phyloP scores from a whole-genome alignment of 2,113 vertebrate genomes.

The Serilophus lunatus region DNA sequence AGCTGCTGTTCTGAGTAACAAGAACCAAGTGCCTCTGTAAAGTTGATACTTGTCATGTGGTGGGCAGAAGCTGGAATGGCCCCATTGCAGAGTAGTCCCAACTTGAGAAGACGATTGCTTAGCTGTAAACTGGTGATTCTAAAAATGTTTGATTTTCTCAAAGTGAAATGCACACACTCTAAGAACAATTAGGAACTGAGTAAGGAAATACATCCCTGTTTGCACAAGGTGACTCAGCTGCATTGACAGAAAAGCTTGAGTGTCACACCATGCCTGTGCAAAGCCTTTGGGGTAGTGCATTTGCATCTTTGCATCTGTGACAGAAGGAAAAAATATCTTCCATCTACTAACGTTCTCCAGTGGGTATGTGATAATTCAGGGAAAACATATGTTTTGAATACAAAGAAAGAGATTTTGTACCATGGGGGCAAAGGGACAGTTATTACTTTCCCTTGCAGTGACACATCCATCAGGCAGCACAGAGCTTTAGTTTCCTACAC shows the following conservation, averaged over 20 bases:
- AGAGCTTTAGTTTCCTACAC: background rate
- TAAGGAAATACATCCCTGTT: background rate
- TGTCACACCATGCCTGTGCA: accelerated
- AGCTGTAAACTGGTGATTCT: background rate
- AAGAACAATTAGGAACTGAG: background rate
- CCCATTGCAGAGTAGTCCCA: background rate
- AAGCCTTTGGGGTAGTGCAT: background rate
- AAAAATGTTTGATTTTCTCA: background rate
- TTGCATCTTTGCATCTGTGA: background rate
- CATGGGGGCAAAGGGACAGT: accelerated
- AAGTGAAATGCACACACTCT: background rate
- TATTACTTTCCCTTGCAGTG: background rate
- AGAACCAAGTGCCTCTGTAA: background rate
- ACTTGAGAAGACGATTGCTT: background rate
- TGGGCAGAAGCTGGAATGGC: background rate
- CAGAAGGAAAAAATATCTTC: background rate
- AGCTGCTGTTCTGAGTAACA: background rate
- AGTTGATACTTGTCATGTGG: background rate
- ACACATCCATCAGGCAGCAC: background rate
- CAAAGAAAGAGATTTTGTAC: background rate
- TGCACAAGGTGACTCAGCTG: background rate
- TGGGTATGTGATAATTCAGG: background rate
- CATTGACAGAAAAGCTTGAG: background rate
- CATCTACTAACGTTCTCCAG: background rate
- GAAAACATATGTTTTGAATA: background rate